Evolutionary conservation across 2,113 vertebrate genomes (phyloP).

Genomic region (Pleuronectes platessa): DNA sequence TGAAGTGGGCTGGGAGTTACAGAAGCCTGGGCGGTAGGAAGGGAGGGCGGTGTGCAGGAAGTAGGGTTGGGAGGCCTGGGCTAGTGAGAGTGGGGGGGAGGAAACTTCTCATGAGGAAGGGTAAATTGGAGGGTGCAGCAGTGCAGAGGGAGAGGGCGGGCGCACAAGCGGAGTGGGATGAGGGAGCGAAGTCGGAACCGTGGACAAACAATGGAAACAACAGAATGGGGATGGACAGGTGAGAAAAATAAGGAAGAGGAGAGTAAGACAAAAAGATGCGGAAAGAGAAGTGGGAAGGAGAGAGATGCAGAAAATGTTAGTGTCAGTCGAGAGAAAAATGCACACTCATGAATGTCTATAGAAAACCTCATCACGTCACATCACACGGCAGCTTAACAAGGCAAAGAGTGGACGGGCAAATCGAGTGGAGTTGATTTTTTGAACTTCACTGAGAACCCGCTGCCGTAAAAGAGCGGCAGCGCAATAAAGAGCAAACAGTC

Average conservation of each 20-base stretch:
- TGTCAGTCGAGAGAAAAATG: conserved; percentile 77
- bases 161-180: conserved; percentile 39
- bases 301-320: conserved; percentile 85
- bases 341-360: conserved; percentile 70
- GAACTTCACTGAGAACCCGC: conserved; percentile 11
- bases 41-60: conserved; percentile 79
- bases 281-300: conserved; percentile 77
- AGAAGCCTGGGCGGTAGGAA: conserved; percentile 73
- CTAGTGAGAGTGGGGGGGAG: conserved; percentile 78
- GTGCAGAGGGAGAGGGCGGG: conserved; percentile 8
- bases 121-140: conserved; percentile 27
- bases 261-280: conserved; percentile 43
- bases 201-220: conserved; percentile 55
- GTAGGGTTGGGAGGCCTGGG: conserved; percentile 74
- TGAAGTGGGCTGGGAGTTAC: conserved; percentile 53
- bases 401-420: conserved; percentile 46
- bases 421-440: conserved; percentile 63
- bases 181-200: conserved; percentile 47
- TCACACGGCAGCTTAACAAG: conserved; percentile 28
- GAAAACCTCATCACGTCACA: conserved; percentile 53
- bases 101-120: conserved; percentile 70
- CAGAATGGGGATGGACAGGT: conserved; percentile 50
- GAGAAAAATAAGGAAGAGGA: conserved; percentile 50
- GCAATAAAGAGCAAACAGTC: conserved; percentile 12
- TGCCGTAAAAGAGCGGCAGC: conserved; percentile 11